Conservation (phyloP, 2,888 invertebrate species). For the Lamellibrachia satsuma region DNA sequence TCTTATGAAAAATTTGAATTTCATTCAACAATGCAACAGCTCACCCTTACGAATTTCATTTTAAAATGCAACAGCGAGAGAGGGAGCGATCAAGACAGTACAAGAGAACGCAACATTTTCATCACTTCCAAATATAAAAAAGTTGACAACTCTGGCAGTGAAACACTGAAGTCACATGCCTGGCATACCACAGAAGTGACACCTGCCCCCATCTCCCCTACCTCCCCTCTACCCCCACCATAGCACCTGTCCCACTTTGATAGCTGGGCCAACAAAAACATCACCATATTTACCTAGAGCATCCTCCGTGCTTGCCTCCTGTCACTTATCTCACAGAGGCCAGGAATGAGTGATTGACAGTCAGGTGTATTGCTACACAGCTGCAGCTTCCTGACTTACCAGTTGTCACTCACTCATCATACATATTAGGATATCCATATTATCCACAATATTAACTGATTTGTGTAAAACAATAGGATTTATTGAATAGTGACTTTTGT, state of each 20-base stretch:
- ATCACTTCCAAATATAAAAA: neutral
- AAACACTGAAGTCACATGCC: neutral
- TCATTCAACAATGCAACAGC: neutral
- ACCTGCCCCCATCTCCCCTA: constrained; percentile 18
- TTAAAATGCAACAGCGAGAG: neutral
- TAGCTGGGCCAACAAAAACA: neutral
- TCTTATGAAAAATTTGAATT: neutral
- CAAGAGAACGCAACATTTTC: neutral
- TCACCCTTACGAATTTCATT: no score
- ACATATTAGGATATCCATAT: neutral
- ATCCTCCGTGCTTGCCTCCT: neutral
- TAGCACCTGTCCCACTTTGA: neutral
- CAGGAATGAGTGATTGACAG: neutral
- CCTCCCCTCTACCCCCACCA: neutral
- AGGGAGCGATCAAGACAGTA: neutral
- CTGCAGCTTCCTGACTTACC: neutral
- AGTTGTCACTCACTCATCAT: neutral
- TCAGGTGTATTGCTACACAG: neutral
- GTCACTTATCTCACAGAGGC: neutral
- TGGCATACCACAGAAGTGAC: neutral
- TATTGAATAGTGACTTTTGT: no score
- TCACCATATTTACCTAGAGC: neutral
- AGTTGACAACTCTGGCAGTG: neutral
- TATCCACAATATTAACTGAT: no score
- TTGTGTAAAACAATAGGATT: no score